Evolutionary conservation across 2,888 invertebrate genomes (phyloP).

Genomic region (Unio pictorum): DNA sequence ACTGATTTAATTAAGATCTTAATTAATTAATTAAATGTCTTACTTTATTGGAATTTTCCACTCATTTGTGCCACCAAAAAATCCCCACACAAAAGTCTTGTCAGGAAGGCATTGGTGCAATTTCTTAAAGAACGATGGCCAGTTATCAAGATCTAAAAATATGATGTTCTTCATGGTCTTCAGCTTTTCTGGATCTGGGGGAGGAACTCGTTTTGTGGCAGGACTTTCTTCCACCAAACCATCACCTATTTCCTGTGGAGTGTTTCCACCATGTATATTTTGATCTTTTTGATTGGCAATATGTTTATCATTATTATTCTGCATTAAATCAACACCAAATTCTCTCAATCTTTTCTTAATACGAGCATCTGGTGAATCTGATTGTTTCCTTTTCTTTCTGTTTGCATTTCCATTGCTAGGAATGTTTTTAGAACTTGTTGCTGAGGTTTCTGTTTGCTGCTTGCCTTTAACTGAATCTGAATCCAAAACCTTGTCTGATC

Average conservation of each 20-base stretch:
- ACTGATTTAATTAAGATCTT: no score
- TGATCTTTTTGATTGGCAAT: no score
- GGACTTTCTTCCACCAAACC: no score
- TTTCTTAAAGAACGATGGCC: constrained; percentile 43
- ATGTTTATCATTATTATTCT: no score
- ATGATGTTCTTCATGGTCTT: constrained; percentile 43
- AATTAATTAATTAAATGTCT: background rate
- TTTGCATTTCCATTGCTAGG: no score
- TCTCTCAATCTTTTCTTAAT: background rate
- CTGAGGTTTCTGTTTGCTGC: background rate
- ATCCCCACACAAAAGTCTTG: constrained; percentile 51
- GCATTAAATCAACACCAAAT: no score
- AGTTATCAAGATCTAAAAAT: constrained; percentile 56
- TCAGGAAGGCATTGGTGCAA: constrained; percentile 42
- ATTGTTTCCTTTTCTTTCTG: background rate
- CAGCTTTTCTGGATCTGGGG: constrained; percentile 27
- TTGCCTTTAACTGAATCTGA: background rate
- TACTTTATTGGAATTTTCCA: constrained; percentile 44
- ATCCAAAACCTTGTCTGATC: constrained; percentile 2
- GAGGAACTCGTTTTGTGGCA: background rate
- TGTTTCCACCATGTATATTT: no score
- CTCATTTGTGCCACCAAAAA: constrained; percentile 36
- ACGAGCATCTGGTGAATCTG: background rate
- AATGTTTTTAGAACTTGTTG: background rate
- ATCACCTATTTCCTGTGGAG: no score